Conservation (phyloP, 1,140 invertebrate species). For the Periplaneta americana region DNA sequence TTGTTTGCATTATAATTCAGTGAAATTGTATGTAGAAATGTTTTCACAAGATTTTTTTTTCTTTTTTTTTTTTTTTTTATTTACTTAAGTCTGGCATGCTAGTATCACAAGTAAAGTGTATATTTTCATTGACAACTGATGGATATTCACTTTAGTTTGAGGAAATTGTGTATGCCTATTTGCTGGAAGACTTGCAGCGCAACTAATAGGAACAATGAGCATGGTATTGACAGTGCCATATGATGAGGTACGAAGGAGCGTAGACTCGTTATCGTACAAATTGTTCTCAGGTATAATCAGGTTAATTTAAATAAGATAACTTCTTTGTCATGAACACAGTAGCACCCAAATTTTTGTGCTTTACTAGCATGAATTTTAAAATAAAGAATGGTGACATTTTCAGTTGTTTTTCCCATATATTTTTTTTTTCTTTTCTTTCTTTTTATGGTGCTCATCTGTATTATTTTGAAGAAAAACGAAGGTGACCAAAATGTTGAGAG, state of each 20-base stretch:
- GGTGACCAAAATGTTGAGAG: neutral
- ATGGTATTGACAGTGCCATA: conserved; percentile 12
- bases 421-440: neutral
- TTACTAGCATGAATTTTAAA: neutral
- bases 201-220: neutral
- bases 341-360: conserved; percentile 9
- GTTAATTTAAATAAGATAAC: conserved; percentile 5
- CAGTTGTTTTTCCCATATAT: neutral
- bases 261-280: conserved; percentile 6
- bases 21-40: neutral
- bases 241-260: neutral
- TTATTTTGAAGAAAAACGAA: neutral
- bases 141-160: neutral
- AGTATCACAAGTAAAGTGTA: neutral
- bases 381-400: neutral
- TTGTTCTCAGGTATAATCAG: conserved; percentile 15
- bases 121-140: neutral
- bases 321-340: neutral
- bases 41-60: neutral
- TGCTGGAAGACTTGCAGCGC: neutral
- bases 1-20: neutral
- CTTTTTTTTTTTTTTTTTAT: neutral
- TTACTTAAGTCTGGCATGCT: neutral
- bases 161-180: neutral
- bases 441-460: neutral